phyloP scores from a whole-genome alignment of 1,140 invertebrate genomes.

The Ceratoteleas bidentatus region DNA sequence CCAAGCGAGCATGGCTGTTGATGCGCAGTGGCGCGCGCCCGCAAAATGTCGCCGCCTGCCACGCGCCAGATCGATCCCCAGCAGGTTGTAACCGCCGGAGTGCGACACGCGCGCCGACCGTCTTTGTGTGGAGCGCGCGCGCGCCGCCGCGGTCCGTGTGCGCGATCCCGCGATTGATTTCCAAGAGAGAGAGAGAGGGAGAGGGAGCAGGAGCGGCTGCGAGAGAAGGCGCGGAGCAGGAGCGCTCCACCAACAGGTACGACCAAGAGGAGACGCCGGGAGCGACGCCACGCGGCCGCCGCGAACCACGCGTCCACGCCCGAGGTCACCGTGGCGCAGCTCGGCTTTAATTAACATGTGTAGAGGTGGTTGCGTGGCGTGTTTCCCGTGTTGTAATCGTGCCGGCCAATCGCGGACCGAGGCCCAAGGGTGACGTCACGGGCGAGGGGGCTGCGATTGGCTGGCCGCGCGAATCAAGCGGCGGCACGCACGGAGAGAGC shows the following conservation, averaged over 20 bases:
- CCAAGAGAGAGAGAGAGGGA: conserved; percentile 3
- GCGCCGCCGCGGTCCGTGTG: conserved; percentile 38
- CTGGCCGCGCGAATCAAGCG: conserved; percentile 4
- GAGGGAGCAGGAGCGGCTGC: not conserved
- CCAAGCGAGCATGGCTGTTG: conserved; percentile 80
- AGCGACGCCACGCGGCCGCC: not conserved
- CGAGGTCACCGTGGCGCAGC: conserved; percentile 61
- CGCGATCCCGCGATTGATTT: conserved; percentile 30
- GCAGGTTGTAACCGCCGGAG: conserved; percentile 73
- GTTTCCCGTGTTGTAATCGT: conserved; percentile 77
- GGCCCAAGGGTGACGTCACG: conserved; percentile 69
- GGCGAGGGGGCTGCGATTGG: conserved; percentile 64
- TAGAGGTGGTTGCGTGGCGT: conserved; percentile 78
- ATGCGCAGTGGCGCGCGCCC: conserved; percentile 81
- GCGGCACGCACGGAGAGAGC: not conserved
- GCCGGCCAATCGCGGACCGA: conserved; percentile 70
- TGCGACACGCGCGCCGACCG: conserved; percentile 28
- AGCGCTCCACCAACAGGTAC: conserved; percentile 5
- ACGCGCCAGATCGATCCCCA: conserved; percentile 79
- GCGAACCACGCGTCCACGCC: conserved; percentile 28
- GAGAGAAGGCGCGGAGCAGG: conserved; percentile 6
- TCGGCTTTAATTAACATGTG: conserved; percentile 75
- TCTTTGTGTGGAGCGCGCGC: conserved; percentile 40
- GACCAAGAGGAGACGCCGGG: not conserved
- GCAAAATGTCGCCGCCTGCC: conserved; percentile 80